Evolutionary conservation across 2,888 invertebrate genomes (phyloP), one percentile per base, ranked within the genome.

Genomic region (Pterostichus niger): DNA sequence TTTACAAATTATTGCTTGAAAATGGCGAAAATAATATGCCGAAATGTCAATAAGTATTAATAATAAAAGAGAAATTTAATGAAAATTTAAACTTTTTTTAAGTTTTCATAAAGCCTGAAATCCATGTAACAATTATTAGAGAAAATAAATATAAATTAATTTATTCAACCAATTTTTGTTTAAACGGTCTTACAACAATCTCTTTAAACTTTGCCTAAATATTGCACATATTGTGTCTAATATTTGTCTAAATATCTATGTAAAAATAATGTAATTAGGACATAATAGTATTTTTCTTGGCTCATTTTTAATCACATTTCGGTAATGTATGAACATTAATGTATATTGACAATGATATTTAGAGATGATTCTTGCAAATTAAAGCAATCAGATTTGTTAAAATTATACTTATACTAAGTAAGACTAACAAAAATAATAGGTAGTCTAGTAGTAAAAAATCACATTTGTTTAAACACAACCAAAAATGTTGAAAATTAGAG

Each of bases 271-370:
- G 54, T 59, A 77, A 77, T 59, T 76, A 77, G 44, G 44, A 61
- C 75, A 75, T 78, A 44, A 56, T 46, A 61, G 61, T 61, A 71
- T 17, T 78, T 56, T 64, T 49, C 79, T 79, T 79, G 79, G 79
- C 79, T 79, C 44, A 78, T 64, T 79, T 75, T 79, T 31, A 79
- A 79, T 79, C 79, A 79, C 79, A 79, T 46, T 79, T 79, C 49
- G 64, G 61, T 64, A 79, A 79, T 46, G 49, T 79, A 79, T 79
- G 79, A 64, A 79, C 52, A 54, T 77, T 59, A 59, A 59, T 54
- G 24, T 73, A 35, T 77, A 59, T 77, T 52, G 75, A 75, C 68
- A 71, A 71, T 75, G 52, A 75, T 75, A 52, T 75, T 75, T 31
- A 33, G 31, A 52, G 52, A 75, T 75, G 75, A 75, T 75, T 52